These are phyloP conservation scores for Pangasius djambal DNA, from an alignment of 2,797 vertebrate genomes.

Conservation along the genomic window DNA sequence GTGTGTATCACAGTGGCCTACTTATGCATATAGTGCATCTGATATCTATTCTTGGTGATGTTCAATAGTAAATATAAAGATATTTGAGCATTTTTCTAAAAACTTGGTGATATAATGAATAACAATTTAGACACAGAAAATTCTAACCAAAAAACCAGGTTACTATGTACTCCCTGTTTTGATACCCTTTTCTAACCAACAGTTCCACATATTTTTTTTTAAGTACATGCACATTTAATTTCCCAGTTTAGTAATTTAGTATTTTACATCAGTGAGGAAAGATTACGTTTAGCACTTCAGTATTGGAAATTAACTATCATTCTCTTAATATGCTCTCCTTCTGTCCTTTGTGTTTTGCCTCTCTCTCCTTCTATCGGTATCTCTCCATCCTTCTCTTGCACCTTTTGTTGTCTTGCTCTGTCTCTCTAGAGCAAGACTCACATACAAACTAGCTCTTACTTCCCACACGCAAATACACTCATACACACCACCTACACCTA, in stretches of 20 bases:
- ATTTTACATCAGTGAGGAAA: background rate
- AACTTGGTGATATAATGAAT: background rate
- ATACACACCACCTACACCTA: conserved; percentile 41
- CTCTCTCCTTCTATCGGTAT: background rate
- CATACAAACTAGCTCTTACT: conserved; percentile 20
- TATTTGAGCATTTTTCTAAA: conserved; percentile 3
- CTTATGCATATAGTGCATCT: background rate
- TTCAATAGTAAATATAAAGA: background rate
- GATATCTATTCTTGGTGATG: background rate
- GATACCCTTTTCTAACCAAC: background rate
- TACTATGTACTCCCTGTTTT: background rate
- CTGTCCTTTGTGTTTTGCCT: background rate
- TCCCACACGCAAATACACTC: conserved; percentile 23
- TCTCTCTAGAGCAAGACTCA: conserved; percentile 34
- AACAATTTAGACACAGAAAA: background rate
- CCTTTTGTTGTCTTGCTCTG: background rate
- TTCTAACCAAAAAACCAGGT: background rate
- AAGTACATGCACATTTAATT: background rate
- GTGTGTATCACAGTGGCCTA: conserved; percentile 23
- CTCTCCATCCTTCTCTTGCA: background rate
- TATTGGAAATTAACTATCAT: background rate
- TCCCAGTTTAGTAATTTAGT: background rate
- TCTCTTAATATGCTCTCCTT: background rate
- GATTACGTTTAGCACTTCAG: background rate
- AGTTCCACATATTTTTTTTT: background rate